phyloP scores from a whole-genome alignment of 2,797 vertebrate species.

The Pantherophis vulpinus region DNA sequence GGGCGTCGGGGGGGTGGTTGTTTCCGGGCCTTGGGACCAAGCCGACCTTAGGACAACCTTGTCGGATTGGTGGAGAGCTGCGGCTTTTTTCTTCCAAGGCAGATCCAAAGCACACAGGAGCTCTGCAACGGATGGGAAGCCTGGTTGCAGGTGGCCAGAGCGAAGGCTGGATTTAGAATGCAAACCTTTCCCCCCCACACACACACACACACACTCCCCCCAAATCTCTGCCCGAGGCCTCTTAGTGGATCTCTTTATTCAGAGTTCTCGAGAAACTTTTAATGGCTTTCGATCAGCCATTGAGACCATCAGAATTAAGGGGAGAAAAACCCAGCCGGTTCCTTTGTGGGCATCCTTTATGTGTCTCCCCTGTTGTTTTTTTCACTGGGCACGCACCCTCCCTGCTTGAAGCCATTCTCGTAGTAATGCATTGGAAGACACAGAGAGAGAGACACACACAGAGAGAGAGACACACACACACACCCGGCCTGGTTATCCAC shows the following conservation, averaged over 20 bases:
- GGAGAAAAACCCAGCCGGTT: not conserved
- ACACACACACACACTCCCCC: not conserved
- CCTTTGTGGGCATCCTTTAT: not conserved
- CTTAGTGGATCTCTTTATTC: not conserved
- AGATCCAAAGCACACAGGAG: not conserved
- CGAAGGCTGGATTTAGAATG: not conserved
- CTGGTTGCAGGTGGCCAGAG: not conserved
- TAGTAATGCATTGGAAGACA: not conserved
- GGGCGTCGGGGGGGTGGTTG: not conserved
- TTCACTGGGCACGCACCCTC: not conserved
- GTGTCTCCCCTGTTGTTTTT: not conserved
- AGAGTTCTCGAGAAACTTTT: not conserved
- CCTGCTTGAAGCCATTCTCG: not conserved
- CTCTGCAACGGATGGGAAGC: not conserved
- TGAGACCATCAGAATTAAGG: not conserved
- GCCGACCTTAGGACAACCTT: not conserved
- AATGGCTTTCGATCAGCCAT: not conserved
- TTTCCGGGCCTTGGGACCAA: not conserved
- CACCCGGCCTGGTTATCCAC: too few relatives aligned
- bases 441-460: too few relatives aligned
- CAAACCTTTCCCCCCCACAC: too few relatives aligned
- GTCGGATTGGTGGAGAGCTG: not conserved
- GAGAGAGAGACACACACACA: too few relatives aligned
- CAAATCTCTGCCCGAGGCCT: not conserved
- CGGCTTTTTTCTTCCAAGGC: not conserved